Base-by-base conservation (phyloP, 30 jellyfish, hydroid and myxozoan species). In the Nemopilema nomurai region DNA sequence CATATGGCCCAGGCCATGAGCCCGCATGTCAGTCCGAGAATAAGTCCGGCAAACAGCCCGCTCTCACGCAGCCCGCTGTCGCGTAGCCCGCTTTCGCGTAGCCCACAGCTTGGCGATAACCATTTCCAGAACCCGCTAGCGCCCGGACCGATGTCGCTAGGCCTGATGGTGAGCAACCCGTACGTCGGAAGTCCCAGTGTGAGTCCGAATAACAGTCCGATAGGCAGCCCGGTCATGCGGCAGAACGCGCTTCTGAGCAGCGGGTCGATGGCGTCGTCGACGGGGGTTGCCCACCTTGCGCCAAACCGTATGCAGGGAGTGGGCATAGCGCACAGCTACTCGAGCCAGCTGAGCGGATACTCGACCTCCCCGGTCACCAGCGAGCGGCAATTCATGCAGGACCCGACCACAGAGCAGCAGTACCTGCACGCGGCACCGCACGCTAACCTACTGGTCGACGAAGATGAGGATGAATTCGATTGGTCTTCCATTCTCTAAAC, bases 401-500 rank as follows among this genome's bases (percentile, higher is more conserved):
- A 77, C 74, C 87, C 67, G 75, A 85, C 79, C 25, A 83, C 94
- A 0, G 94, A 80, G 50, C 97, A 81, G 84, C 90, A 82, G 50
- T 83, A 82, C 52, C 84, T 74, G 49, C 85, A 68, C 51, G 84
- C 94, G 20, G 94, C 94, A 28, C 51, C 89, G 21, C 62, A 4
- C 20, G 63, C 94, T 8, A 51, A 16, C 23, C 83, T 84, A 13
- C 67, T 81, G 30, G n/a, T 72, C 26, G 95, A 92, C 7, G 98
- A 90, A 30, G 96, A 87, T 31, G 98, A 92, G 18, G 98, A 92
- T 64, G 97, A 87, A 50, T 92, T 92, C 73, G 97, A 92, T 75
- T 92, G 98, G 98, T 87, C 96, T 81, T 72, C 93, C 20, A 86
- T 92, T 33, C 74, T 91, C 85, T 91, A 78, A 91, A n/a, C n/a